Base-by-base conservation (phyloP, 64 coral and sea anemone species). In the Catalaphyllia jardinei region DNA sequence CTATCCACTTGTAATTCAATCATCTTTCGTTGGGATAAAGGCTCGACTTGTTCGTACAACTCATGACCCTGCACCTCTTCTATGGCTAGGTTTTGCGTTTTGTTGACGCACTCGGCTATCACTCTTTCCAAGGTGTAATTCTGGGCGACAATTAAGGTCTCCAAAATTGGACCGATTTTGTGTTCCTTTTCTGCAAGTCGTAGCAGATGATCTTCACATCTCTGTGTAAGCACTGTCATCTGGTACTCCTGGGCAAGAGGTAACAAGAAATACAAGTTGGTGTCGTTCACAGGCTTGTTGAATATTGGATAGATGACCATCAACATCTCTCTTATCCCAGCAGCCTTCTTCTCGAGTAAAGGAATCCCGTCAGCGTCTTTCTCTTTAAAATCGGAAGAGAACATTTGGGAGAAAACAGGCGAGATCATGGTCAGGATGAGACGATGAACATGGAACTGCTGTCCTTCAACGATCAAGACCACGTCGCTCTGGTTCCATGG, bases 401-500 rank as follows among this genome's bases (percentile, higher is more conserved):
- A 76, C 86, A 87, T 87, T 31, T 29, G 19, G 20, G 69, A 61
- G 28, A 87, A 87, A 8, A 87, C 86, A 38, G 86, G 71, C 0
- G 86, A 87, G 30, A 16, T 7, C 27, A 87, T 74, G 0, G 50
- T 29, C 16, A 87, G 7, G 3, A 87, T 87, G 10, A 11, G 2
- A 62, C 86, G 86, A 22, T 87, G 86, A 7, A 75, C 86, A 19
- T 87, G 71, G 24, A 87, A 13, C 29, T 60, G 6, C 24, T 46
- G 14, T 75, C 55, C 86, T 60, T 75, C 86, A 13, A 87, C 86
- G 0, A 87, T 8, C 3, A 87, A 52, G 60, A 75, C 52, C 15
- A 87, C n/a, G 46, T 87, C 86, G 20, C 71, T 75, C 17, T 60
- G 51, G 22, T 76, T 50, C 86, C 86, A 87, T 31, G 71, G 49